phyloP scores from a whole-genome alignment of 2,888 invertebrate genomes.

The Gasteruption jaculator region DNA sequence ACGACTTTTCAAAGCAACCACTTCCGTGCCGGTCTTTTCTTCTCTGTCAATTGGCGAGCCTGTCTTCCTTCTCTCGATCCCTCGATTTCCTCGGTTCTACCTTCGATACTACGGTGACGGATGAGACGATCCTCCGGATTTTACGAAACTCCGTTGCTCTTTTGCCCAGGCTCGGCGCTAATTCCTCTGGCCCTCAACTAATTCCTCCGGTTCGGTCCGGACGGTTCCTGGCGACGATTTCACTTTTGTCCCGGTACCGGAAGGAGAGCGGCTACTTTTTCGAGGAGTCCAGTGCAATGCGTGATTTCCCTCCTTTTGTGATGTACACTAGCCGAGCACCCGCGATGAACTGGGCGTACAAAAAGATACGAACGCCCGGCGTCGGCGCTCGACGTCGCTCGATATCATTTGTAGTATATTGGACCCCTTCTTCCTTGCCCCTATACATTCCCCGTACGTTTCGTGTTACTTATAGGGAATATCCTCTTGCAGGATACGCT shows the following conservation, averaged over 20 bases:
- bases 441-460: too few relatives aligned
- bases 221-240: too few relatives aligned
- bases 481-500: too few relatives aligned
- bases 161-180: background rate
- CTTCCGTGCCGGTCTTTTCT: conserved; percentile 23
- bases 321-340: conserved; percentile 27
- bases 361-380: conserved; percentile 24
- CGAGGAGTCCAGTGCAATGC: background rate
- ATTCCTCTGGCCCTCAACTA: background rate
- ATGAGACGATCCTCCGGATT: conserved; percentile 4
- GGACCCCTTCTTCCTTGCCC: conserved; percentile 12
- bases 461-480: too few relatives aligned
- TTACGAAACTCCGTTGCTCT: background rate
- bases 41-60: conserved; percentile 13
- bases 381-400: conserved; percentile 40
- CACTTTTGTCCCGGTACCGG: too few relatives aligned
- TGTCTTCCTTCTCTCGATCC: conserved; percentile 25
- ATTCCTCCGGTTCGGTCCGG: conserved; percentile 2
- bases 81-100: conserved; percentile 8
- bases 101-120: too few relatives aligned
- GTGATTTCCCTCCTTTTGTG: conserved; percentile 12
- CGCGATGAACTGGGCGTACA: conserved; percentile 34
- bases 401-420: conserved; percentile 30
- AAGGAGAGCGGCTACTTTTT: conserved; percentile 1
- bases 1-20: conserved; percentile 42